Base-by-base conservation (phyloP, 2,888 invertebrate species). In the Hemaris fuciformis region DNA sequence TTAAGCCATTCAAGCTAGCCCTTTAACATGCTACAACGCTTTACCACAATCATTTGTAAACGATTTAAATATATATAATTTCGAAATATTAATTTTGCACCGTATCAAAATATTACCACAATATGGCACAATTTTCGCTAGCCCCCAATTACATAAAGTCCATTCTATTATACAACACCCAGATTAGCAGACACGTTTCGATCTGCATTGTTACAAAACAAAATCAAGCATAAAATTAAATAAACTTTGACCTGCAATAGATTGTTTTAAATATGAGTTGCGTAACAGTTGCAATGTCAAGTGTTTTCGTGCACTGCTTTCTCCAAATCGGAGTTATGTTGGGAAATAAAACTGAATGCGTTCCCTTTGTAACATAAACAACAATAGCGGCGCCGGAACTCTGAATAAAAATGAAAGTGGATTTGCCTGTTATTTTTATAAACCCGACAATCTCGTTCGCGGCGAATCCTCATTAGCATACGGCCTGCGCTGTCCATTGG, bases 381-480 rank as follows among this genome's bases (percentile, higher is more conserved):
- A 91, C 89, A 89, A 90, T 89, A 74, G 83, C 68, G 66, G 70
- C 75, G 78, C 84, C 88, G 88, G 87, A 89, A 87, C 88, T 88
- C 73, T 68, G 77, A 85, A 85, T 80, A 88, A 91, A 90, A 91
- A 90, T 86, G 91, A 91, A 91, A 91, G 91, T 91, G 90, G 89
- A 89, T 83, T 86, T 79, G 85, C 87, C 77, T 88, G 88, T 89
- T 90, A 88, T 90, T 87, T 87, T 87, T 86, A 86, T 85, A 85
- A 88, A 88, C 83, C 83, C 75, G 89, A 83, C 86, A 83, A 83
- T 89, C 89, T 89, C 82, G 89, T 88, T 88, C 75, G 80, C 74
- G 79, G 76, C 76, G 31, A 31, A 53, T 75, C 71, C 82, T 83
- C 81, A 88, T 89, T 90, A 83, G 79, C 86, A 87, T 69, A 68